Conservation (phyloP, 2,113 vertebrate genomes). For the Gila orcuttii region DNA sequence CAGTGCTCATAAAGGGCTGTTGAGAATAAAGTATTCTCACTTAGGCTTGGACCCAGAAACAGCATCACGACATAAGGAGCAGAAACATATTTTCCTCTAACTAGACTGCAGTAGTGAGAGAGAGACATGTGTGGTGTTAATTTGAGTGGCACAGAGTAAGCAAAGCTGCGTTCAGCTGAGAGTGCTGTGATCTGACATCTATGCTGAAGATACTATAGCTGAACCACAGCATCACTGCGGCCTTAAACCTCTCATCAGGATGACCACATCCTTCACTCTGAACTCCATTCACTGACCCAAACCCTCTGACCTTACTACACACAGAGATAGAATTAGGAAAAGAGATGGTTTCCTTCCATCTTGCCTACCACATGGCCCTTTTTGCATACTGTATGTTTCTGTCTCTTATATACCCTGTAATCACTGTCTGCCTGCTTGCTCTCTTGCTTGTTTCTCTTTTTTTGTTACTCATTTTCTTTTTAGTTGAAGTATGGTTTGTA, state of each 20-base stretch:
- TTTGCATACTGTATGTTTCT: conserved; percentile 30
- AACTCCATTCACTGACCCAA: conserved; percentile 35
- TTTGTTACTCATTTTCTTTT: neutral
- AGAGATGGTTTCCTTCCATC: conserved; percentile 16
- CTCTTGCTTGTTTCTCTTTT: conserved; percentile 24
- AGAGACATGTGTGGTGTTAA: conserved; percentile 2
- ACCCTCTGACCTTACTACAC: conserved; percentile 25
- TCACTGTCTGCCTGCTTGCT: conserved; percentile 28
- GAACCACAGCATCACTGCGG: conserved; percentile 40
- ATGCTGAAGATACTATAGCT: conserved; percentile 22
- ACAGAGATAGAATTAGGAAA: conserved; percentile 24
- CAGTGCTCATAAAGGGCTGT: neutral
- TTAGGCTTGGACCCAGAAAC: neutral
- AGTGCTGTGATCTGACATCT: conserved; percentile 29
- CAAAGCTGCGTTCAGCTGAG: conserved; percentile 3
- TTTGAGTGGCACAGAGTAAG: conserved; percentile 23
- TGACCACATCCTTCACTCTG: conserved; percentile 47
- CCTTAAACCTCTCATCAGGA: conserved; percentile 53
- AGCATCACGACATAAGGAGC: neutral
- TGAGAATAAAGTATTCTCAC: neutral
- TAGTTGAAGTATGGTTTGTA: conserved; percentile 14
- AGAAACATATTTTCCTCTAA: conserved; percentile 2
- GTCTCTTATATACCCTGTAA: conserved; percentile 36
- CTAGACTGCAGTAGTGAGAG: neutral
- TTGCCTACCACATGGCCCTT: conserved; percentile 16